phyloP scores from a whole-genome alignment of 2,113 vertebrate species.

The Cyanoderma ruficeps region DNA sequence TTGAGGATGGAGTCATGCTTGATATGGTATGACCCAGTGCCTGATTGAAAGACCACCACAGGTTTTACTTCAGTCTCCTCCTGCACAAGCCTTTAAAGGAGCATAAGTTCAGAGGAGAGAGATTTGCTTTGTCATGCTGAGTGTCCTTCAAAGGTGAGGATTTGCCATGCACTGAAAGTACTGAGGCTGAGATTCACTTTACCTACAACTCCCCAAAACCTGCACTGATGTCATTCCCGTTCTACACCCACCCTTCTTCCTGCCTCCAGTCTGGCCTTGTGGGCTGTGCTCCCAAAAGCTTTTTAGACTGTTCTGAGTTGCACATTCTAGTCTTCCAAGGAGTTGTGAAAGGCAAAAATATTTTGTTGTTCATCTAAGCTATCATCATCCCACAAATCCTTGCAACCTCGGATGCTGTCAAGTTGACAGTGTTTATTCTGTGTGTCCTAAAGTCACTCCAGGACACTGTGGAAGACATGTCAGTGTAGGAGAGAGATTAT shows the following conservation, averaged over 20 bases:
- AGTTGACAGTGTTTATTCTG: neutral
- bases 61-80: neutral
- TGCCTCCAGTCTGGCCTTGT: neutral
- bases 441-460: too few species aligned
- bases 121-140: neutral
- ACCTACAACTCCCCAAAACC: neutral
- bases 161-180: neutral
- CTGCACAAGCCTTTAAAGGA: neutral
- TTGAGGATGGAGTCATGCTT: neutral
- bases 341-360: neutral
- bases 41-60: neutral
- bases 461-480: neutral
- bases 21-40: neutral
- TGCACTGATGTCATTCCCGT: accelerated
- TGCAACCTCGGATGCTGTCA: neutral
- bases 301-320: neutral
- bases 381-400: neutral
- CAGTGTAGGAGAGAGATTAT: neutral
- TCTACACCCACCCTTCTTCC: neutral
- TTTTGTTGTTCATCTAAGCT: neutral
- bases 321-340: neutral
- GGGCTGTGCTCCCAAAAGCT: neutral
- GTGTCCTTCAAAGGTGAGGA: neutral
- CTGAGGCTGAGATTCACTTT: neutral
- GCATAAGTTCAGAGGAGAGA: neutral